These are phyloP conservation scores for Drosophila sucinea DNA, from an alignment of 1,140 invertebrate genomes.

Conservation along the genomic window DNA sequence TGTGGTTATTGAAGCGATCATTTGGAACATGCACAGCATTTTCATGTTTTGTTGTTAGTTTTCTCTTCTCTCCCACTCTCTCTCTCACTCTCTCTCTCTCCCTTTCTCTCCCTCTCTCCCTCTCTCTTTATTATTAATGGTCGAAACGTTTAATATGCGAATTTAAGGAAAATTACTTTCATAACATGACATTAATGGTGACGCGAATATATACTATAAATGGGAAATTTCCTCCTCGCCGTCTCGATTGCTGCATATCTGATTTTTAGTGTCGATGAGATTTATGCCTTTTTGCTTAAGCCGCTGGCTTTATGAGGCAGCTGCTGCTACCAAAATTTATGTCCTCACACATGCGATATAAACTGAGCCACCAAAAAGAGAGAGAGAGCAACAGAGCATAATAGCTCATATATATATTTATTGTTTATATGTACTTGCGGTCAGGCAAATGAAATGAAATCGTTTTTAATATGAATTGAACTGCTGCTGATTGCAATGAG, in stretches of 20 bases:
- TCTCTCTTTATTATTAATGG: constrained; percentile 66
- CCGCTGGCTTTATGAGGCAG: constrained; percentile 58
- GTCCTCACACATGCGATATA: constrained; percentile 38
- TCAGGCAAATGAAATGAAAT: constrained; percentile 47
- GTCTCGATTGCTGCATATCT: constrained; percentile 47
- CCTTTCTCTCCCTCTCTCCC: background rate
- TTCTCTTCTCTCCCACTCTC: constrained; percentile 5
- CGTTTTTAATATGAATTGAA: constrained; percentile 52
- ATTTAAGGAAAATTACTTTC: constrained; percentile 81
- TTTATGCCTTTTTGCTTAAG: constrained; percentile 70
- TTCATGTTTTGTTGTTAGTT: constrained; percentile 55
- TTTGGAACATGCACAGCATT: constrained; percentile 80
- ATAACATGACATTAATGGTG: constrained; percentile 77
- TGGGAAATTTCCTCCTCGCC: background rate
- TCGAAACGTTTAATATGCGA: constrained; percentile 76
- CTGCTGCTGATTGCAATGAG: constrained; percentile 39
- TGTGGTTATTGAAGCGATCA: constrained; percentile 83
- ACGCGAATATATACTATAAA: constrained; percentile 50
- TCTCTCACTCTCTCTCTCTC: background rate
- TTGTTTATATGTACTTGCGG: constrained; percentile 56
- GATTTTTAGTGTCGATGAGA: constrained; percentile 80
- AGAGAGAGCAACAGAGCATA: constrained; percentile 1
- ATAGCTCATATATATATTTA: constrained; percentile 50
- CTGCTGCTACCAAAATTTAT: constrained; percentile 49
- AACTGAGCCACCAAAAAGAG: constrained; percentile 9